Evolutionary conservation across 1,140 invertebrate species (phyloP).

Genomic region (Oppia nitens): DNA sequence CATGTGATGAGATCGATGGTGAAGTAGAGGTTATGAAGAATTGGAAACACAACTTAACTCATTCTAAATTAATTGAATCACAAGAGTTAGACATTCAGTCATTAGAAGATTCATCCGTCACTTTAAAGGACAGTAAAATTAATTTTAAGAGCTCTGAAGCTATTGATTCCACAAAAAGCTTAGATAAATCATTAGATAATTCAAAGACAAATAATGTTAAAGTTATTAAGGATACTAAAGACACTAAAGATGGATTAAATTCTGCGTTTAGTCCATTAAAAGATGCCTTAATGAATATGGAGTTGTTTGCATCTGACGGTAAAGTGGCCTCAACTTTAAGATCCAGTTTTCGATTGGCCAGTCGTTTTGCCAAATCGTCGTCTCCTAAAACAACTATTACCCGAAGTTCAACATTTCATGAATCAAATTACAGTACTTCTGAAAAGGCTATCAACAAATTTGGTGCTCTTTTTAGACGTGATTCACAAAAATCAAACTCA

Average conservation of each 20-base stretch:
- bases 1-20: background rate
- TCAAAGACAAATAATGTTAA: background rate
- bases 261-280: constrained; percentile 20
- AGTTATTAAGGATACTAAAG: constrained; percentile 1
- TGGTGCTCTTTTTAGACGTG: background rate
- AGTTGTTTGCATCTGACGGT: constrained; percentile 14
- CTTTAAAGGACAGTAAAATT: background rate
- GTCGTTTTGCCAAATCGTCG: constrained; percentile 1
- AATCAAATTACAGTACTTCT: background rate
- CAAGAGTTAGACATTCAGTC: background rate
- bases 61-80: background rate
- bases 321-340: constrained; percentile 11
- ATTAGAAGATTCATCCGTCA: background rate
- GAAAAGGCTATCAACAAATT: constrained; percentile 11
- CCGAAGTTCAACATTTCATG: constrained; percentile 22
- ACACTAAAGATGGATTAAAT: background rate
- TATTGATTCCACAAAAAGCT: background rate
- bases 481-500: background rate
- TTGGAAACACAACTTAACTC: constrained; percentile 13
- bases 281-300: constrained; percentile 17
- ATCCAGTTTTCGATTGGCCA: constrained; percentile 15
- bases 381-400: constrained; percentile 1
- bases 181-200: background rate
- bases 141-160: background rate
- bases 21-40: constrained; percentile 16